Evolutionary conservation across 2,113 vertebrate species (phyloP), one percentile per base, ranked within the genome.

Genomic region (Passer montanus): DNA sequence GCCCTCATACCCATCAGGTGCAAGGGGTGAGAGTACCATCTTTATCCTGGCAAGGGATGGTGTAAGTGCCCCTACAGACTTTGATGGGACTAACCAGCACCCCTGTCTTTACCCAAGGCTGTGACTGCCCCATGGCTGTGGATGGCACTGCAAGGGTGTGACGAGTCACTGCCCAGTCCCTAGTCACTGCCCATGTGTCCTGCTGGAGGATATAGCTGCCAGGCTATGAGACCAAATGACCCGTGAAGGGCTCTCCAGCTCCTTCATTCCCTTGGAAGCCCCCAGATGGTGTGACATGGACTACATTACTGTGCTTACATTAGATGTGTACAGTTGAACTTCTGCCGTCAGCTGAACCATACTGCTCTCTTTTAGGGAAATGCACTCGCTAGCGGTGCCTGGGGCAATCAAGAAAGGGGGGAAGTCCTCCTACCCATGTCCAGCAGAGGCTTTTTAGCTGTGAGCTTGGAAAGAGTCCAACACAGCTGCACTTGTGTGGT

Each of bases 381-480:
- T 14, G 37, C 30, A 26, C 43, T 66, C 41, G 14, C 37, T 56
- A 59, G 49, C 9, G 16, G 10, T 52, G 35, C 46, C 41, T 10
- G 50, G 37, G 83, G 47, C n/a, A 55, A 30, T 4, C 39, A 22
- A 43, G 44, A 33, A 55, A 83, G 13, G 8, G 28, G 33, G 21
- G 11, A 68, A 72, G 27, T n/a, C 46, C 59, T 89, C 78, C 23
- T 18, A 19, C 43, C 59, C 26, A 11, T 52, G 23, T 50, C 18
- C 64, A 81, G 31, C 26, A 66, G 39, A 78, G 39, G 20, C 10
- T 46, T 79, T 95, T 96, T 80, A 63, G 84, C 93, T 75, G 50
- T 75, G 76, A 93, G 69, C 69, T 94, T 91, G 96, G 70, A 75
- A 89, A 56, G 50, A 62, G 58, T 87, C 88, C 80, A 91, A 26